These are phyloP conservation scores for Aphaenogaster ashmeadi DNA, from an alignment of 1,140 invertebrate genomes.

Conservation along the genomic window DNA sequence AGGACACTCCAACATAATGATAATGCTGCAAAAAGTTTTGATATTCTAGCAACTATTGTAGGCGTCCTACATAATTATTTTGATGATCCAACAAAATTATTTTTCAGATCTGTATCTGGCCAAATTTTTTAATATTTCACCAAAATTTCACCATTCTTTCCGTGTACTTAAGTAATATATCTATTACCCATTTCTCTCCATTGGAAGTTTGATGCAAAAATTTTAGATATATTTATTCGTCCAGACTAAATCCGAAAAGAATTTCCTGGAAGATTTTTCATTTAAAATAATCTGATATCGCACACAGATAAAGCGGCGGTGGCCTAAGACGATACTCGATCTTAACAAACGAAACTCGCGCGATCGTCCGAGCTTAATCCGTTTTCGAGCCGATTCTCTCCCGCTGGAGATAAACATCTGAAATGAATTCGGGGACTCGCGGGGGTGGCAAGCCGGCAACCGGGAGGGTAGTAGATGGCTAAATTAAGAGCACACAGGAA, in stretches of 20 bases:
- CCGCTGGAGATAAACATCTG: slow-evolving; percentile 64
- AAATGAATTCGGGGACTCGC: slow-evolving; percentile 68
- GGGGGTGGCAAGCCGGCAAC: slow-evolving; percentile 18
- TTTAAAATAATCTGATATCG: slow-evolving; percentile 4
- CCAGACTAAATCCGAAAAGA: neutral
- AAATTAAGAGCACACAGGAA: slow-evolving; percentile 72
- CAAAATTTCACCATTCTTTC: too few species aligned
- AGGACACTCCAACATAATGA: too few species aligned
- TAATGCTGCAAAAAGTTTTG: too few species aligned
- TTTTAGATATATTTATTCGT: neutral
- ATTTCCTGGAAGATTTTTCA: neutral
- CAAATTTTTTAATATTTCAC: too few species aligned
- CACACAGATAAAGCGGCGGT: neutral
- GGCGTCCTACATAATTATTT: too few species aligned
- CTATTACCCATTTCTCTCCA: too few species aligned
- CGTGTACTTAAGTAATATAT: slow-evolving; percentile 2
- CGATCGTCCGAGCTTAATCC: slow-evolving; percentile 51
- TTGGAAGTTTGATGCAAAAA: neutral
- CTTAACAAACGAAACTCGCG: slow-evolving; percentile 16
- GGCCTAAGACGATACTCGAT: slow-evolving; percentile 9
- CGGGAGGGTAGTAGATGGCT: slow-evolving; percentile 52
- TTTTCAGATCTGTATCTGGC: too few species aligned
- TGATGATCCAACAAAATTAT: too few species aligned
- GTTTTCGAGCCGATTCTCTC: slow-evolving; percentile 40
- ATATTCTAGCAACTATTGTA: too few species aligned